Conservation (phyloP, 2,888 invertebrate genomes). For the Cepaea hortensis region DNA sequence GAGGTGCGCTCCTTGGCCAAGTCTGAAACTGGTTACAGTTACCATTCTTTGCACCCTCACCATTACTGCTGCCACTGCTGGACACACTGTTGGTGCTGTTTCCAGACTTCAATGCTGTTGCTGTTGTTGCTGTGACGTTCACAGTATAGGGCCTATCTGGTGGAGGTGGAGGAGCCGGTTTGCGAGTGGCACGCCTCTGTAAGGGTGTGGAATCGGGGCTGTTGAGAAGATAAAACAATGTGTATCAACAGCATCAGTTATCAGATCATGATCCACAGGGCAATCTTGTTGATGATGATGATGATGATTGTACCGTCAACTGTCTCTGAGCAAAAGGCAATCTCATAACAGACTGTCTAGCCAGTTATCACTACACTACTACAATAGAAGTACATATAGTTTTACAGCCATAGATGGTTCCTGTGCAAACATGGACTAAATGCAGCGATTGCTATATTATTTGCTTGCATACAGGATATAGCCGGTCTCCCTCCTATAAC, state of each 20-base stretch:
- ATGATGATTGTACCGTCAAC: neutral
- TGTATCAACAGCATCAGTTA: neutral
- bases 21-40: conserved; percentile 35
- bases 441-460: no score
- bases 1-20: conserved; percentile 50
- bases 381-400: no score
- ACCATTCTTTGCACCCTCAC: conserved; percentile 26
- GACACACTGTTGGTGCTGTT: conserved; percentile 6
- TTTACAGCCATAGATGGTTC: no score
- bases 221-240: conserved; percentile 33
- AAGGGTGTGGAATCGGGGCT: conserved; percentile 57
- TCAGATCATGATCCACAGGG: neutral
- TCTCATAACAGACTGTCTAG: no score
- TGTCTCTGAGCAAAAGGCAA: no score
- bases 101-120: conserved; percentile 8
- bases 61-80: conserved; percentile 40
- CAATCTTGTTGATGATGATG: neutral
- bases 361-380: no score
- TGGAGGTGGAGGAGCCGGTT: conserved; percentile 69
- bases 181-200: conserved; percentile 57
- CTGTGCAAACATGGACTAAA: no score
- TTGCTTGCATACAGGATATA: no score
- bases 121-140: conserved; percentile 61
- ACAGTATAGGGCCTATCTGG: conserved; percentile 66
- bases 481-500: no score